Conservation (phyloP, 2,888 invertebrate genomes). For the Octodonta nipae region DNA sequence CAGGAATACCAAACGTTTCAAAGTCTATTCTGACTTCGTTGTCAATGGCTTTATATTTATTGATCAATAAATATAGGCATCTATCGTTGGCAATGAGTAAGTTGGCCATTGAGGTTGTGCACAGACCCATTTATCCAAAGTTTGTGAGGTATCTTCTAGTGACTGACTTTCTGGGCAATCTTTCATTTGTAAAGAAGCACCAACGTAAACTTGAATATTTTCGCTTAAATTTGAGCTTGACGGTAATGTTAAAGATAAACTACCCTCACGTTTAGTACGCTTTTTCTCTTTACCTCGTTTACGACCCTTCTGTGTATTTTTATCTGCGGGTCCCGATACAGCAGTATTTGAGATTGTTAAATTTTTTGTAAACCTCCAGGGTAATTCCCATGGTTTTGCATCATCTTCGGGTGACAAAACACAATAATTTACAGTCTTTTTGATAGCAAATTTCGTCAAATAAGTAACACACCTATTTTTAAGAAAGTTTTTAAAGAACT, state of each 20-base stretch:
- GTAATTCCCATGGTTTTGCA: conserved; percentile 55
- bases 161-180: too few relatives aligned
- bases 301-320: too few relatives aligned
- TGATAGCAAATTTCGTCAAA: conserved; percentile 70
- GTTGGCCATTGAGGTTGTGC: conserved; percentile 17
- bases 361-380: too few relatives aligned
- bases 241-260: conserved; percentile 9
- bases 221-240: conserved; percentile 10
- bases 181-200: conserved; percentile 20
- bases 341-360: too few relatives aligned
- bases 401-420: conserved; percentile 54
- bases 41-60: too few relatives aligned
- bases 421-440: conserved; percentile 48
- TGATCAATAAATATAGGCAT: conserved; percentile 17
- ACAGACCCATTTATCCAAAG: too few relatives aligned
- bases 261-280: conserved; percentile 19
- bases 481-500: too few relatives aligned
- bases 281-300: conserved; percentile 21
- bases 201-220: conserved; percentile 22
- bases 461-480: conserved; percentile 62
- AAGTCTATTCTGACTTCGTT: too few relatives aligned
- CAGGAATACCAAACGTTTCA: too few relatives aligned
- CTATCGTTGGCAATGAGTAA: conserved; percentile 10
- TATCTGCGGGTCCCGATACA: too few relatives aligned
- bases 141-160: neutral